These are phyloP conservation scores for Dendropsophus ebraccatus DNA, from an alignment of 2,113 vertebrate species.

Conservation along the genomic window DNA sequence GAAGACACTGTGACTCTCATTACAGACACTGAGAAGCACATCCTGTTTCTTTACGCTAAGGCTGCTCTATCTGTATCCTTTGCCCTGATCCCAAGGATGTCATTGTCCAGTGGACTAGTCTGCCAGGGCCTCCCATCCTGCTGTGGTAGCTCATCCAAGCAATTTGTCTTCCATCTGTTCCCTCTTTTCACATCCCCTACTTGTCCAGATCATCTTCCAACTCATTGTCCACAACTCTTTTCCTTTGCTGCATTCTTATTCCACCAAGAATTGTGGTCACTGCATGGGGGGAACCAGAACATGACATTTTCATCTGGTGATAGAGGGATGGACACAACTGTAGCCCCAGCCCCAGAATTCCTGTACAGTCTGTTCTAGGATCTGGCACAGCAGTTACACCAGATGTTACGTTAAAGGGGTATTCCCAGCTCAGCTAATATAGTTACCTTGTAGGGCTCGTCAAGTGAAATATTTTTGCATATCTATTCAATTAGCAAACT, in stretches of 20 bases:
- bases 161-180: conserved; percentile 17
- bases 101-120: background rate
- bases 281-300: background rate
- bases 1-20: too few species aligned
- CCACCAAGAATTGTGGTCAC: background rate
- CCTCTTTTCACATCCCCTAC: background rate
- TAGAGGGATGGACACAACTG: background rate
- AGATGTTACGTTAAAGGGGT: too few species aligned
- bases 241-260: background rate
- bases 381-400: background rate
- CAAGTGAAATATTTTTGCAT: too few species aligned
- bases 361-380: background rate
- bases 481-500: background rate
- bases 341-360: background rate
- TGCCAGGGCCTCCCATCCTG: background rate
- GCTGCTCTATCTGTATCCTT: background rate
- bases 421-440: too few species aligned
- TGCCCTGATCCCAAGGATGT: background rate
- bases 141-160: conserved; percentile 1
- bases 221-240: background rate
- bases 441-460: too few species aligned
- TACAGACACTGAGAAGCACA: background rate
- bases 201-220: background rate
- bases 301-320: background rate
- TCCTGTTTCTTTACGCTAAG: background rate